Evolutionary conservation across 2,113 vertebrate genomes (phyloP).

Genomic region (Nesogale talazaci): DNA sequence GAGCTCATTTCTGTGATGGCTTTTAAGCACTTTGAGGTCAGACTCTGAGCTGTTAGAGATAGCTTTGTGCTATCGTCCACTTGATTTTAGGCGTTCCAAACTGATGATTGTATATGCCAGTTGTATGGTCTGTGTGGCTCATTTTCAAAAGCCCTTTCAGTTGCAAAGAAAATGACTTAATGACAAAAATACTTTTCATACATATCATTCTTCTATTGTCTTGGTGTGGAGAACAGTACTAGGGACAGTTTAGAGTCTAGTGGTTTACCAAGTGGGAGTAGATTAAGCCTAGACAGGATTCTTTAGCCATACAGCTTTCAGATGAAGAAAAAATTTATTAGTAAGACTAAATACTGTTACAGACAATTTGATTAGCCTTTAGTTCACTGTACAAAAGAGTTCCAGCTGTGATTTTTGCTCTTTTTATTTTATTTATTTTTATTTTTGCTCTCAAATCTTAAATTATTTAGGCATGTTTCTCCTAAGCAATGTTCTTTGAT

Average conservation of each 20-base stretch:
- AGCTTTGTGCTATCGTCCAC: background rate
- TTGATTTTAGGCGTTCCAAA: background rate
- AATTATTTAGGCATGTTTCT: constrained; percentile 7
- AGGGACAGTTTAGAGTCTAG: constrained; percentile 46
- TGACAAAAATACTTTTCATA: constrained; percentile 48
- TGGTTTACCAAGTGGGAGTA: constrained; percentile 19
- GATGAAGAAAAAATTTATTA: constrained; percentile 34
- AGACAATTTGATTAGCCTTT: background rate
- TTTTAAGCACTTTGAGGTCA: constrained; percentile 38
- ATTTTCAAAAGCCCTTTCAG: constrained; percentile 46
- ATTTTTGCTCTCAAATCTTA: background rate
- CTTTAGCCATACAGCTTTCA: constrained; percentile 39
- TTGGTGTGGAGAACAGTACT: background rate
- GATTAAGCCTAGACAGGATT: constrained; percentile 20
- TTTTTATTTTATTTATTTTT: too few relatives aligned
- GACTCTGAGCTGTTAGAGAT: constrained; percentile 37
- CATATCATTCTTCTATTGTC: constrained; percentile 51
- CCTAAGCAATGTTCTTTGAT: background rate
- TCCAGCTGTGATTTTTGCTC: constrained; percentile 4
- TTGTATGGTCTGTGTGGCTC: background rate
- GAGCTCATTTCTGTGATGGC: background rate
- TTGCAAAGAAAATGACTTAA: background rate
- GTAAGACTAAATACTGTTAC: background rate
- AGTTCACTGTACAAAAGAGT: background rate
- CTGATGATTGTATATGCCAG: background rate